A percentile compares a stretch with the other conserved stretches of the same genome.
Conservation (phyloP, 2,888 invertebrate species). For the Steinernema hermaphroditum region DNA sequence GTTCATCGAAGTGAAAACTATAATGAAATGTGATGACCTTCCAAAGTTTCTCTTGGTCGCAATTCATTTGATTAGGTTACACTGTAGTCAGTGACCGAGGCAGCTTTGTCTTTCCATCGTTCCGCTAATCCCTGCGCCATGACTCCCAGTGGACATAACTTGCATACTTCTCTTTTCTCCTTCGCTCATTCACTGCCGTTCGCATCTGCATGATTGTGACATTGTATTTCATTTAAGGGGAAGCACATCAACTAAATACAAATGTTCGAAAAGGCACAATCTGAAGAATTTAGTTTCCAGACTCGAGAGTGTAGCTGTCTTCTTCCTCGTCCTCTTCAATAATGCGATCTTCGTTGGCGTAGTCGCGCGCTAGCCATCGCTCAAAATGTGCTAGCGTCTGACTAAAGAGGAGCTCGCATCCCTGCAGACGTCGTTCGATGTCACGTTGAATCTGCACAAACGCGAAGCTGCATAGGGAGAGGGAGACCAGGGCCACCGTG, state of each 20-base stretch:
- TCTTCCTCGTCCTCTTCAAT: conserved; percentile 33
- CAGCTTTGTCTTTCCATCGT: conserved; percentile 12
- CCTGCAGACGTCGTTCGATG: conserved; percentile 52
- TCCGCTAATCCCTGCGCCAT: conserved; percentile 22
- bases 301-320: conserved; percentile 24
- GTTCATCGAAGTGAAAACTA: neutral
- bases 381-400: neutral
- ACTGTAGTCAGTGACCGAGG: conserved; percentile 19
- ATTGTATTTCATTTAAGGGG: no score
- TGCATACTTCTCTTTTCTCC: no score
- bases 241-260: no score
- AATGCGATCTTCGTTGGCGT: conserved; percentile 13
- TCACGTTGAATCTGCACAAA: conserved; percentile 55
- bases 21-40: neutral
- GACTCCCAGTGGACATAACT: neutral
- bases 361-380: neutral
- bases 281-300: neutral
- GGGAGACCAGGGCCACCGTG: conserved; percentile 46
- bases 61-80: neutral
- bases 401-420: conserved; percentile 45
- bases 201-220: no score
- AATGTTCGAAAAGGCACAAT: no score
- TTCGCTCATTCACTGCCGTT: no score
- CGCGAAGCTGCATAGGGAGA: conserved; percentile 51
- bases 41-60: neutral